Evolutionary conservation across 2,113 vertebrate species (phyloP).

Genomic region (Centropus unirufus): DNA sequence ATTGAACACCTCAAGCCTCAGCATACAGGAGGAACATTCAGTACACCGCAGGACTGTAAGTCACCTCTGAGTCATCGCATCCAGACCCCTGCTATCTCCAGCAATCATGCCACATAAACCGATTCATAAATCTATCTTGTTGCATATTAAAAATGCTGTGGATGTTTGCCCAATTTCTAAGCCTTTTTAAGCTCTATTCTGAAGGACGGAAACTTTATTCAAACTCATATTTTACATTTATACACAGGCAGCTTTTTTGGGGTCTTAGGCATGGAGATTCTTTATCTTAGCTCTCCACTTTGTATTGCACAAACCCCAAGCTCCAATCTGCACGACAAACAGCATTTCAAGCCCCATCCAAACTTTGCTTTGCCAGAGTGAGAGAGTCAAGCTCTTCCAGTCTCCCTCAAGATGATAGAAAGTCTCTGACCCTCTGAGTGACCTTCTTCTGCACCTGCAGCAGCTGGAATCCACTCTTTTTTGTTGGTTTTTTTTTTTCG

Average conservation of each 20-base stretch:
- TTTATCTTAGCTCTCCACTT: background rate
- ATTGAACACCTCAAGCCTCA: background rate
- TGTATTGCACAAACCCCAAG: no score
- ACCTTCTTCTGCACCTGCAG: background rate
- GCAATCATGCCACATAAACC: background rate
- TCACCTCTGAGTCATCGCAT: slow-evolving; percentile 11
- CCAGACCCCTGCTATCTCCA: slow-evolving; percentile 20
- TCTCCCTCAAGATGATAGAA: background rate
- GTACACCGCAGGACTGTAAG: background rate
- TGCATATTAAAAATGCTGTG: background rate
- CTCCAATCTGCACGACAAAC: background rate
- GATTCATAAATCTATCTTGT: background rate
- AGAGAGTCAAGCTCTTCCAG: background rate
- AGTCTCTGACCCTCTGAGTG: background rate
- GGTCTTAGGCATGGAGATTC: background rate
- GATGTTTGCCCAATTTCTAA: background rate
- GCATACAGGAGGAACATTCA: background rate
- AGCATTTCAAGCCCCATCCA: background rate
- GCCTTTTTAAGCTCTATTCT: background rate
- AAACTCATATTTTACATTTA: background rate
- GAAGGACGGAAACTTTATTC: background rate
- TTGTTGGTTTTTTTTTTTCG: background rate
- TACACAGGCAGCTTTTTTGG: background rate
- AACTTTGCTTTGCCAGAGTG: background rate
- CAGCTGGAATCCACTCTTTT: background rate